A percentile compares a stretch with the other conserved stretches of the same genome.
Evolutionary conservation across 2,888 invertebrate species (phyloP).

Genomic region (Baccha elongata): DNA sequence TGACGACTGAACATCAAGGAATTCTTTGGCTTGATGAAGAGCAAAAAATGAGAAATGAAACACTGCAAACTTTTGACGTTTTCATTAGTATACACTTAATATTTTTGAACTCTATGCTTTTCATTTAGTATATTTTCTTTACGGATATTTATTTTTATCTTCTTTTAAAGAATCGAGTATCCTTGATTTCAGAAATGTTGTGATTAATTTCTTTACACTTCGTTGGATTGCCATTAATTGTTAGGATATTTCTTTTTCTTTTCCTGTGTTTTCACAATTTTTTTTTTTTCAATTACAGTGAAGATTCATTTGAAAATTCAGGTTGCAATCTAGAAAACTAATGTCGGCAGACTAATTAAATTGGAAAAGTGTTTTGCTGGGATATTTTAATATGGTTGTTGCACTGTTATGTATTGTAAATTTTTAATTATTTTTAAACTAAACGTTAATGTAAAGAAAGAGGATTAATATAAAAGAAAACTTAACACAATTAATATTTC

Average conservation of each 20-base stretch:
- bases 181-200: slow-evolving; percentile 7
- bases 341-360: too few relatives aligned
- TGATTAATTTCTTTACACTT: slow-evolving; percentile 21
- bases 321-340: too few relatives aligned
- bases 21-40: slow-evolving; percentile 31
- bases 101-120: slow-evolving; percentile 32
- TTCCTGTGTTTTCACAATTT: neutral
- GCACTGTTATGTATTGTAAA: too few relatives aligned
- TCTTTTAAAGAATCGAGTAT: slow-evolving; percentile 3
- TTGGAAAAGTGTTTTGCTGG: too few relatives aligned
- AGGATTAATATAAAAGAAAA: too few relatives aligned
- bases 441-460: too few relatives aligned
- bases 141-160: slow-evolving; percentile 4
- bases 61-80: slow-evolving; percentile 42
- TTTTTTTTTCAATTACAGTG: neutral
- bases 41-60: slow-evolving; percentile 40
- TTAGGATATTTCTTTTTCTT: neutral
- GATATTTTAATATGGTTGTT: too few relatives aligned
- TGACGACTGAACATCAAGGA: slow-evolving; percentile 13
- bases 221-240: neutral
- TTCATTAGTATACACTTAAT: slow-evolving; percentile 42
- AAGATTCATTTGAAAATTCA: neutral
- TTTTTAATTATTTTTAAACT: too few relatives aligned
- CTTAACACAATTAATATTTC: too few relatives aligned
- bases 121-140: neutral